Base-by-base conservation (phyloP, 35 echinoderm and acorn worm genomes). In the Apostichopus parvimensis region DNA sequence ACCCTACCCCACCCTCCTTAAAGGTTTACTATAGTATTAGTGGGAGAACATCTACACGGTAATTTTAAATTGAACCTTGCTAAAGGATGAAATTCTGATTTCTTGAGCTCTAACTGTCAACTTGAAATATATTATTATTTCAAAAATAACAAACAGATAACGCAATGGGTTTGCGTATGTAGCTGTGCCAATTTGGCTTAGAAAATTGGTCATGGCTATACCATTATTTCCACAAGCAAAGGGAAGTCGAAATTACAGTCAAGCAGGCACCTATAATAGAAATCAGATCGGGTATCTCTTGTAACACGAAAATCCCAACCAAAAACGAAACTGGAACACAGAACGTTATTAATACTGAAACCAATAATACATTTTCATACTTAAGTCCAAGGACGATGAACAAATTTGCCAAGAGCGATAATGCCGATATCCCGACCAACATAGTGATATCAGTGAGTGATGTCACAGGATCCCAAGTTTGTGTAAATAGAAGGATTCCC, bases 301-400 rank as follows among this genome's bases (percentile, higher is more conserved):
- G 13, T 25, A 79, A 79, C 20, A 79, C 77, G 34, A 79, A 79
- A 10, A 22, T 52, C 77, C 77, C 77, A 11, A 79, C 77, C 77
- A 79, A 79, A 22, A 79, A 79, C 10, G 77, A 13, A 5, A 52
- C 23, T 52, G 77, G 77, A 13, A 52, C 77, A 10, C 77, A 22
- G 20, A 52, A 25, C 14, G 77, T 79, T 4, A 6, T 52, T 22
- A 79, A 11, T 4, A 79, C 77, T 9, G 77, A 79, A 22, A 79
- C 21, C 20, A 52, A 10, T 18, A 79, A 10, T 13, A 79, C 77
- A 79, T 22, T 79, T 52, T 79, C 77, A 22, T 22, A 9, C 34
- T 79, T 79, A 13, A 79, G 21, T 25, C 77, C 77, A 9, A 52
- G 20, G 9, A 22, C 77, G 13, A 79, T 22, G 23, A 79, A 79